These are phyloP conservation scores for Lordiphosa collinella DNA, from an alignment of 1,140 invertebrate species.

Conservation along the genomic window DNA sequence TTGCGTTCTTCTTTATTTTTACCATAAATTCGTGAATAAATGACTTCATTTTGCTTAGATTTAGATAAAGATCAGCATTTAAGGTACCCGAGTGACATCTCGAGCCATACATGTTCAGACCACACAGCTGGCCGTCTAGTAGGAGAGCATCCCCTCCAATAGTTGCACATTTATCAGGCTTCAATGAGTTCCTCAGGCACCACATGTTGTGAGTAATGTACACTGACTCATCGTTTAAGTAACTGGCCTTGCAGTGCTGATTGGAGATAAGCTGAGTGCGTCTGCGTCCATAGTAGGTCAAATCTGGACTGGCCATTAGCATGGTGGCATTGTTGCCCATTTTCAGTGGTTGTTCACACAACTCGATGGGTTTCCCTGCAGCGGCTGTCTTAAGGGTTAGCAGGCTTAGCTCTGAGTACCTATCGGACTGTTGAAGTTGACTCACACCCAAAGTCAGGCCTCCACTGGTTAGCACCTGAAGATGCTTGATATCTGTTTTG, in stretches of 20 bases:
- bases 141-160: conserved; percentile 16
- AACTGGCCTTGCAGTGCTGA: conserved; percentile 10
- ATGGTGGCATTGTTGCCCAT: conserved; percentile 8
- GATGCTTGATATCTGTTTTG: background rate
- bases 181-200: conserved; percentile 15
- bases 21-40: conserved; percentile 3
- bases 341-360: background rate
- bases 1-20: background rate
- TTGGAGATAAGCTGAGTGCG: conserved; percentile 14
- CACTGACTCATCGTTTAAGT: conserved; percentile 2
- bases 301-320: conserved; percentile 25
- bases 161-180: conserved; percentile 9
- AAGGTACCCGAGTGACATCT: background rate
- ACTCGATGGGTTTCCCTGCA: background rate
- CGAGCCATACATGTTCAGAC: conserved; percentile 23
- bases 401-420: conserved; percentile 3
- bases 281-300: conserved; percentile 19
- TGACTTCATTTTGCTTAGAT: background rate
- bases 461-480: conserved; percentile 1
- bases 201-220: conserved; percentile 20
- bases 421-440: background rate
- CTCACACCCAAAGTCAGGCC: background rate
- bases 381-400: background rate
- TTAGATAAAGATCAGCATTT: conserved; percentile 26
- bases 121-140: conserved; percentile 4